phyloP scores from a whole-genome alignment of 2,888 invertebrate genomes.

The Diabrotica balteata region DNA sequence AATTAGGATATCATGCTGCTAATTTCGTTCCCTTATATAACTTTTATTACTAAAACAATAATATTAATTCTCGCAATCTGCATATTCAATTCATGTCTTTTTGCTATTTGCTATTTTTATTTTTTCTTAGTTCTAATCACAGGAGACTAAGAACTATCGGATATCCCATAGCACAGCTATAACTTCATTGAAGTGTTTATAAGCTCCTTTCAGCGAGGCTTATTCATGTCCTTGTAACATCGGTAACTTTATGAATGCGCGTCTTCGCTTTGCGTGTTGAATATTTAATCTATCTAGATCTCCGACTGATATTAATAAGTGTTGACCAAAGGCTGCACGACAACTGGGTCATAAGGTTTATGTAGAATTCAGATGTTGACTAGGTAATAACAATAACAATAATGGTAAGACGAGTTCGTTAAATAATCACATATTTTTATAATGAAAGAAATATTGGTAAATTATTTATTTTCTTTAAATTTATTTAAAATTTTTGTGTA shows the following conservation, averaged over 20 bases:
- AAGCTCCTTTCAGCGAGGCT: constrained; percentile 17
- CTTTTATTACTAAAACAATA: too few relatives aligned
- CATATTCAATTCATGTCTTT: background rate
- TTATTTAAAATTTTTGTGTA: too few relatives aligned
- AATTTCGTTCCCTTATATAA: too few relatives aligned
- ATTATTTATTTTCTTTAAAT: too few relatives aligned
- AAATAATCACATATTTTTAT: too few relatives aligned
- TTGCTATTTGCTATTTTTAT: background rate
- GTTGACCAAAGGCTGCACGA: constrained; percentile 10
- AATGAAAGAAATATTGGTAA: too few relatives aligned
- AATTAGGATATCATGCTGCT: too few relatives aligned
- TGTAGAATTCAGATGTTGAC: background rate
- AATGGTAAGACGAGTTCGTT: too few relatives aligned
- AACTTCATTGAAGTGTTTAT: constrained; percentile 17
- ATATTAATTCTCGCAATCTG: too few relatives aligned
- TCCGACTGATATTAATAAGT: constrained; percentile 26
- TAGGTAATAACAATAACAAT: too few relatives aligned
- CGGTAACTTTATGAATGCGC: constrained; percentile 28
- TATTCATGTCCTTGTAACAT: constrained; percentile 24
- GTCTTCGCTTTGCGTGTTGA: constrained; percentile 26
- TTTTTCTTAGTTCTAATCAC: too few relatives aligned
- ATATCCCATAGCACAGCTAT: background rate
- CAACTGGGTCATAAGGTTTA: constrained; percentile 5
- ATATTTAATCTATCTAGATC: constrained; percentile 28
- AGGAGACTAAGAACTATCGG: too few relatives aligned